Conservation (phyloP, 1,140 invertebrate genomes). For the Andricus grossulariae region DNA sequence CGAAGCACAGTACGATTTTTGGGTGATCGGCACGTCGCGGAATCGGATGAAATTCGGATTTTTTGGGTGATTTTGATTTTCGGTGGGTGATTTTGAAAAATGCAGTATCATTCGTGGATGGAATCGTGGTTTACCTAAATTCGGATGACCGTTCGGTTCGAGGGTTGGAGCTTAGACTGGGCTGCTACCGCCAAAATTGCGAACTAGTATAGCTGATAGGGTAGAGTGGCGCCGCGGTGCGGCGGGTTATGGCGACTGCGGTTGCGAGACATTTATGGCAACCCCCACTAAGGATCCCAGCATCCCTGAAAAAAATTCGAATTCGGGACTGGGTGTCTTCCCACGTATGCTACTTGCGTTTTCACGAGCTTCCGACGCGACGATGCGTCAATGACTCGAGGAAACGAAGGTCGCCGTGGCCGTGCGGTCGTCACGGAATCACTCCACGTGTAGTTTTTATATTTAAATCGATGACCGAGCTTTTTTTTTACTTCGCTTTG, state of each 20-base stretch:
- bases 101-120: neutral
- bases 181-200: conserved; percentile 69
- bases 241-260: conserved; percentile 47
- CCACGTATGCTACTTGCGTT: conserved; percentile 42
- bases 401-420: conserved; percentile 47
- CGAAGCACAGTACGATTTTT: neutral
- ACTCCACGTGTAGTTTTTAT: conserved; percentile 13
- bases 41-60: neutral
- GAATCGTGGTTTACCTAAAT: conserved; percentile 70
- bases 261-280: conserved; percentile 72
- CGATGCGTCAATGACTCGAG: conserved; percentile 27
- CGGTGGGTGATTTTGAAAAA: conserved; percentile 12
- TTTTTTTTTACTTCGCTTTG: neutral
- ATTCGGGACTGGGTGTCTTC: conserved; percentile 32
- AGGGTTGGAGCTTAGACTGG: conserved; percentile 75
- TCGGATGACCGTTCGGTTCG: conserved; percentile 76
- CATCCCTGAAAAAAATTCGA: conserved; percentile 46
- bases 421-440: conserved; percentile 36
- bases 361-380: conserved; percentile 40
- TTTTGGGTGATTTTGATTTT: conserved; percentile 14
- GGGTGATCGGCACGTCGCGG: neutral
- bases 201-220: conserved; percentile 70
- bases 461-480: neutral
- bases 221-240: conserved; percentile 65
- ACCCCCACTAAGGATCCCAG: conserved; percentile 58